A percentile compares a stretch with the other conserved stretches of the same genome.
Evolutionary conservation across 1,140 invertebrate species (phyloP).

Genomic region (Atopsyche davidsoni): DNA sequence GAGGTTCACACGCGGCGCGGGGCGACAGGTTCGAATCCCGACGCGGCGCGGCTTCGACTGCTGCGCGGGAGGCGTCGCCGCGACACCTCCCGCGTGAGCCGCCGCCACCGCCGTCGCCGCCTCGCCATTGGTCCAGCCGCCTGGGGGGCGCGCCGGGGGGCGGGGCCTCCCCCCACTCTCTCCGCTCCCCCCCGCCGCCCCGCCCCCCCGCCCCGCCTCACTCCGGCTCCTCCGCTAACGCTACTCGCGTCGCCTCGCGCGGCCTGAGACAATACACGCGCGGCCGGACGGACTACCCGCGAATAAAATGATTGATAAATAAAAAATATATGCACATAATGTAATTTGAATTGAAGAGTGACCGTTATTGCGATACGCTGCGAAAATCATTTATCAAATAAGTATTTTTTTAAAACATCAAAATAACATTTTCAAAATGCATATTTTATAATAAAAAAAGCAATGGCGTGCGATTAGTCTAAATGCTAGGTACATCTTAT

Average conservation of each 20-base stretch:
- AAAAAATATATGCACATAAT: too few relatives aligned
- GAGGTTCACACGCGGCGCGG: slow-evolving; percentile 36
- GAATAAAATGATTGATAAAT: too few relatives aligned
- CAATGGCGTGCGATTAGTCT: too few relatives aligned
- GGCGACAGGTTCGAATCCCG: slow-evolving; percentile 36
- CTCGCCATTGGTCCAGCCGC: slow-evolving; percentile 40
- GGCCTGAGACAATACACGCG: not conserved
- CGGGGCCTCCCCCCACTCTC: slow-evolving; percentile 39
- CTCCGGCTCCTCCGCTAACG: slow-evolving; percentile 13
- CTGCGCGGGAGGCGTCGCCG: slow-evolving; percentile 28
- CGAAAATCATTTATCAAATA: not conserved
- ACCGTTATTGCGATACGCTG: too few relatives aligned
- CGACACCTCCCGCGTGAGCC: slow-evolving; percentile 33
- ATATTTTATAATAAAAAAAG: too few relatives aligned
- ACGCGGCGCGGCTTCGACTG: slow-evolving; percentile 38
- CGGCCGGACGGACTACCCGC: not conserved
- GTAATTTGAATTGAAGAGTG: too few relatives aligned
- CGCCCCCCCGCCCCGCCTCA: slow-evolving; percentile 18
- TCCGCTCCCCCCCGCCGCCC: slow-evolving; percentile 30
- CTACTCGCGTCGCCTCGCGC: not conserved
- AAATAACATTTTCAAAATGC: not conserved
- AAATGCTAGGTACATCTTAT: too few relatives aligned
- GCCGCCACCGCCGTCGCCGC: slow-evolving; percentile 47
- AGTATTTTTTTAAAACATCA: not conserved
- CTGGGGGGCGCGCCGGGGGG: slow-evolving; percentile 37